These are phyloP conservation scores for Aphyosemion australe DNA, from an alignment of 2,113 vertebrate genomes.

Conservation along the genomic window DNA sequence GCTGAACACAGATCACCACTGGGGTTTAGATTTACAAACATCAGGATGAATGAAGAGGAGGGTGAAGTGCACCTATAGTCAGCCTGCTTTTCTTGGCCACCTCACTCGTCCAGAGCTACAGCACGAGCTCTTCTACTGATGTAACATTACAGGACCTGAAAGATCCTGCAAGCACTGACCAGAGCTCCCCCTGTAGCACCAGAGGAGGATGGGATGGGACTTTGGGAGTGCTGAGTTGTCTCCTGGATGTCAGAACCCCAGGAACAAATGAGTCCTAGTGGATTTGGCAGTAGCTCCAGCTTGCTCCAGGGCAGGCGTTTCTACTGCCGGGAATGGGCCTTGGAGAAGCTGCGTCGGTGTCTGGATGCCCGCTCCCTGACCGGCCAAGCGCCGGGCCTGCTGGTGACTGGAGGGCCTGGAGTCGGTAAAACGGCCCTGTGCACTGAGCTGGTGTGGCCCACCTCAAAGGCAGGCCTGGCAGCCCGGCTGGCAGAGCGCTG, in stretches of 20 bases:
- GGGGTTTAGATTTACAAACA: not conserved
- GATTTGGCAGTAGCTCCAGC: constrained; percentile 60
- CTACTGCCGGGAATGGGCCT: constrained; percentile 85
- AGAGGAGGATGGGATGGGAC: constrained; percentile 60
- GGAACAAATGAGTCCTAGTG: constrained; percentile 66
- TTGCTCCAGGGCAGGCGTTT: constrained; percentile 78
- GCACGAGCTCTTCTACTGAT: constrained; percentile 29
- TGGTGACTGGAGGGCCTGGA: constrained; percentile 80
- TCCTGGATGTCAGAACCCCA: constrained; percentile 20
- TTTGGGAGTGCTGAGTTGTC: constrained; percentile 18
- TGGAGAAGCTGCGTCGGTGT: constrained; percentile 78
- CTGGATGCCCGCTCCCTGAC: constrained; percentile 64
- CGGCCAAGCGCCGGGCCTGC: constrained; percentile 61
- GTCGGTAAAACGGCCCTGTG: constrained; percentile 82
- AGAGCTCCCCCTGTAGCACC: not conserved
- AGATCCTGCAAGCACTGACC: constrained; percentile 1
- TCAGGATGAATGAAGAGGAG: not conserved
- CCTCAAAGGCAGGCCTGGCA: constrained; percentile 66
- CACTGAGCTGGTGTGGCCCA: constrained; percentile 77
- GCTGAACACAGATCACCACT: constrained; percentile 4
- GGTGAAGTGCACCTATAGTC: not conserved
- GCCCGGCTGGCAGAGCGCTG: constrained; percentile 70
- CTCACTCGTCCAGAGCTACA: constrained; percentile 3
- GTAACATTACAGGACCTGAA: constrained; percentile 42
- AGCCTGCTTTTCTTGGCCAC: constrained; percentile 1